Evolutionary conservation across 2,797 vertebrate genomes (phyloP), one percentile per base, ranked within the genome.

Genomic region (Sylvia borin): DNA sequence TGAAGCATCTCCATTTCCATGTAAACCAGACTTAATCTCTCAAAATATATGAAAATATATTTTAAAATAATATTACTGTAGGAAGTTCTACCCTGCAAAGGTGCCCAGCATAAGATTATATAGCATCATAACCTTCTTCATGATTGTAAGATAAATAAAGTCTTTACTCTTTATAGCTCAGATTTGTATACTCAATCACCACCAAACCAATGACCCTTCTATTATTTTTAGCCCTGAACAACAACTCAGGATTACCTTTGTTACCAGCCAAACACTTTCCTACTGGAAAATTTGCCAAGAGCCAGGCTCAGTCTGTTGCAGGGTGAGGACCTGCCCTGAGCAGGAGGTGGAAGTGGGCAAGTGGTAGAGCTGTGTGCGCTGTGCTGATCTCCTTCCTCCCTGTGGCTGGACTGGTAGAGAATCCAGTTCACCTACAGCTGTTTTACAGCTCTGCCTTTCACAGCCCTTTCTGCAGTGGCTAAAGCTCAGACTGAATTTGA

Each of bases 401-500:
- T 0, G 0, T 1, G 1, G 29, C 18, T 11, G 34, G 7, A 5
- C 64, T 58, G 16, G 9, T 0, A 9, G 17, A 51, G 58, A 67
- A 3, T 22, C 68, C 47, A n/a, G 47, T 3, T 61, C 82, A 40
- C 6, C 51, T 47, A 47, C 24, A 45, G 32, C 74, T 58, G 81
- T 31, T 65, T 27, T 16, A 21, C 36, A 45, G 62, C 53, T n/a
- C 71, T 51, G 43, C 3, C 0, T 71, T 31, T 32, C 90, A 25
- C 67, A 79, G 73, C 24, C 29, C 26, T n/a, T 42, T 10, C 70
- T 60, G 36, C 83, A 42, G 32, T 2, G 16, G 4, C 38, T 84
- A 16, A 50, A 61, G 47, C 47, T 50, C 51, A 75, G 21, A 48
- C 60, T 50, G 55, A 27, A 20, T 60, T 42, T 57, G 38, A 61